Evolutionary conservation across 1,140 invertebrate genomes (phyloP).

Genomic region (Aphelinus certus): DNA sequence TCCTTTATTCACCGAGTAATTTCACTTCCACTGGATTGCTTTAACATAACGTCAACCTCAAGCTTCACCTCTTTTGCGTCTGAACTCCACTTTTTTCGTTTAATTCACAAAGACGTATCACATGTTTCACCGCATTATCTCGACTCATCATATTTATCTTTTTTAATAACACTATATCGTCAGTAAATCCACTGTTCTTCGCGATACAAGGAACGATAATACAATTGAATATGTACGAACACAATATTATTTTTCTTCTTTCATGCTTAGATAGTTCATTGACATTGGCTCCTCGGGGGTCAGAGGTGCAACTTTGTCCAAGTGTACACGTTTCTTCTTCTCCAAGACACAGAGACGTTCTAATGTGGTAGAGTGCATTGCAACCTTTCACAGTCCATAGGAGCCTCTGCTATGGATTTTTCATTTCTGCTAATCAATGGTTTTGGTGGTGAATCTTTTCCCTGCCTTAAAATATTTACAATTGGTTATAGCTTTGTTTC

Average conservation of each 20-base stretch:
- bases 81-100: conserved; percentile 50
- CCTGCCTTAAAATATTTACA: conserved; percentile 49
- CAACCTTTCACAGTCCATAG: conserved; percentile 14
- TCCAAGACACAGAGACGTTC: conserved; percentile 33
- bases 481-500: conserved; percentile 53
- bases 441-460: background rate
- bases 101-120: conserved; percentile 65
- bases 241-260: conserved; percentile 53
- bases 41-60: conserved; percentile 33
- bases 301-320: conserved; percentile 32
- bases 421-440: conserved; percentile 20
- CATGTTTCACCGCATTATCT: conserved; percentile 57
- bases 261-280: conserved; percentile 45
- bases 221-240: conserved; percentile 65
- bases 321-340: conserved; percentile 13
- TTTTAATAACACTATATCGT: conserved; percentile 59
- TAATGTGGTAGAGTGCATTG: conserved; percentile 20
- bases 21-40: conserved; percentile 47
- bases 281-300: conserved; percentile 16
- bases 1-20: conserved; percentile 43
- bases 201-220: conserved; percentile 66
- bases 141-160: conserved; percentile 42
- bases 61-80: conserved; percentile 43
- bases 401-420: conserved; percentile 28
- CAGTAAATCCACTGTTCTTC: conserved; percentile 62